Percentiles rank a stretch among this genome's conserved stretches.
phyloP scores from a whole-genome alignment of 2,113 vertebrate genomes.

The Isichthys henryi region DNA sequence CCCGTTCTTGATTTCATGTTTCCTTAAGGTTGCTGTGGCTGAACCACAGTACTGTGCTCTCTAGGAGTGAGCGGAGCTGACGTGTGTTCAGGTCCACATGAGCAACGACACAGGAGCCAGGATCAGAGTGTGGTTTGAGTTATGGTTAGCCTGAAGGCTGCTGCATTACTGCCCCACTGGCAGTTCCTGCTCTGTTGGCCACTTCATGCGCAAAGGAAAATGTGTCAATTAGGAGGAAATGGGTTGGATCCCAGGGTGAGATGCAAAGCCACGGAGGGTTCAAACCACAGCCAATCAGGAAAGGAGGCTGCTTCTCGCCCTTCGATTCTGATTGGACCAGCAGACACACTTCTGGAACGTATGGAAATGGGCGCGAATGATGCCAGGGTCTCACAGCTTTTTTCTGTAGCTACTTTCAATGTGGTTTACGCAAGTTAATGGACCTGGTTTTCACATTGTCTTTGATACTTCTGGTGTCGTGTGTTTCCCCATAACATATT shows the following conservation, averaged over 20 bases:
- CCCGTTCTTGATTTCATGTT: neutral
- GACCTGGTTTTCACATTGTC: neutral
- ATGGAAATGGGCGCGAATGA: neutral
- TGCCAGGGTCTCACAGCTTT: neutral
- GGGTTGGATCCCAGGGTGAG: slow-evolving; percentile 1
- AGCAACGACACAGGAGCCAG: neutral
- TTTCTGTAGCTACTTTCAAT: neutral
- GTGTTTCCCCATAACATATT: neutral
- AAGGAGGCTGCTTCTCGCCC: neutral
- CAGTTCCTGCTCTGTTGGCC: neutral
- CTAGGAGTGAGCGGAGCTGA: neutral
- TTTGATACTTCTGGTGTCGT: neutral
- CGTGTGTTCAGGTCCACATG: neutral
- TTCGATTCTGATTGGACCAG: neutral
- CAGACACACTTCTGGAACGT: neutral
- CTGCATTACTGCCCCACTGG: neutral
- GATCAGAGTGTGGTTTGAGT: neutral
- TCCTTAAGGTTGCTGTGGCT: neutral
- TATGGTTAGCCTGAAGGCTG: neutral
- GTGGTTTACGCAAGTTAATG: neutral
- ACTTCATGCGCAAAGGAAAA: neutral
- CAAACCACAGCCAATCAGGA: slow-evolving; percentile 4
- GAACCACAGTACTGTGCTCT: neutral
- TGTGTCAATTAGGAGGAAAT: slow-evolving; percentile 2
- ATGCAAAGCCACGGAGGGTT: neutral